A percentile compares a stretch with the other conserved stretches of the same genome.
phyloP scores from a whole-genome alignment of 2,888 invertebrate genomes.

The Lathronympha strigana region DNA sequence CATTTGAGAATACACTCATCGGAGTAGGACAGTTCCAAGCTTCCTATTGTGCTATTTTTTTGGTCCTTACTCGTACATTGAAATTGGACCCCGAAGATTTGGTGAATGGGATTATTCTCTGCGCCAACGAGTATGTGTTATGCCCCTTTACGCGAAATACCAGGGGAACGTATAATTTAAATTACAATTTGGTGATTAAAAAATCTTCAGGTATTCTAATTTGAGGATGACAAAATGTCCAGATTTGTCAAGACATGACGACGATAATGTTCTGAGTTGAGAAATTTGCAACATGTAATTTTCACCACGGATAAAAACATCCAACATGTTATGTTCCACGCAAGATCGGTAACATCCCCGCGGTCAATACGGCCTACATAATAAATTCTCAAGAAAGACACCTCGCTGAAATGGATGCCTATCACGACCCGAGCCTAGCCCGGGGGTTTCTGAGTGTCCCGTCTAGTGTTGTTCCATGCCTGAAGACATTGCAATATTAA shows the following conservation, averaged over 20 bases:
- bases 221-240: too few relatives aligned
- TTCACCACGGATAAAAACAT: neutral
- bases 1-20: neutral
- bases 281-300: too few relatives aligned
- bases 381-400: conserved; percentile 49
- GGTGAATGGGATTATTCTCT: neutral
- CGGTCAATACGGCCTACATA: conserved; percentile 47
- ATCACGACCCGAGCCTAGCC: conserved; percentile 24
- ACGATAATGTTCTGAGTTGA: too few relatives aligned
- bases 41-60: conserved; percentile 18
- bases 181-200: too few relatives aligned
- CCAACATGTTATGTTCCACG: neutral
- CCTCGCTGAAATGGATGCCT: conserved; percentile 35
- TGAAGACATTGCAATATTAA: neutral
- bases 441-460: neutral
- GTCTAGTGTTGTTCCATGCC: neutral
- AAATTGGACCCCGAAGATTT: conserved; percentile 14
- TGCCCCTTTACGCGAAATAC: neutral
- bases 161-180: too few relatives aligned
- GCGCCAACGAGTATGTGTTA: neutral
- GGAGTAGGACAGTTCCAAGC: neutral
- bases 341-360: neutral
- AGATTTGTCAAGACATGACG: too few relatives aligned
- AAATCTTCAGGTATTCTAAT: too few relatives aligned
- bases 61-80: conserved; percentile 10